Conservation (phyloP, 2,797 vertebrate species). For the Tarsius wallacei region DNA sequence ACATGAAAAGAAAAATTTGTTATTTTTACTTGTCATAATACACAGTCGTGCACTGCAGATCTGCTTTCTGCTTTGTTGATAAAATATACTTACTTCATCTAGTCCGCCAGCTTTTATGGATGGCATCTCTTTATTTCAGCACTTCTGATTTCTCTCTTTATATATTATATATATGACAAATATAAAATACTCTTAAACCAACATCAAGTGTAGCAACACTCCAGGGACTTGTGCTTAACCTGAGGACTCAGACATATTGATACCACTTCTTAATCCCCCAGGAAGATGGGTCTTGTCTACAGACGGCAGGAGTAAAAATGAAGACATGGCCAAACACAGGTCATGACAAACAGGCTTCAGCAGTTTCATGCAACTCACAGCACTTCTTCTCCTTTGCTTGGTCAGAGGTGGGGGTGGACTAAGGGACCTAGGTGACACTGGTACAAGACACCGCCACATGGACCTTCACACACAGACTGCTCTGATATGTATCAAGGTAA, state of each 20-base stretch:
- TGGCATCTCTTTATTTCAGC: neutral
- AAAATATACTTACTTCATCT: neutral
- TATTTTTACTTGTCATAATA: neutral
- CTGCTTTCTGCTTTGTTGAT: neutral
- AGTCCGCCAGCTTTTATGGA: neutral
- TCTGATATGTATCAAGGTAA: rapidly evolving
- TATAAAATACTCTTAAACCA: neutral
- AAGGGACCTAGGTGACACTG: neutral
- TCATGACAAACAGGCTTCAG: neutral
- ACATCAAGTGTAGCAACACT: neutral
- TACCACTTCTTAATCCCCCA: slow-evolving; percentile 10
- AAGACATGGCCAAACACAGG: neutral
- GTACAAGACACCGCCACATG: neutral
- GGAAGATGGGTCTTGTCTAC: neutral
- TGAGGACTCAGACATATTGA: slow-evolving; percentile 2
- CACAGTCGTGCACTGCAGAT: neutral
- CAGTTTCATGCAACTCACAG: neutral
- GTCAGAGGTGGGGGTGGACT: neutral
- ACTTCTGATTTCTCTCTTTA: neutral
- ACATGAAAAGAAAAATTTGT: neutral
- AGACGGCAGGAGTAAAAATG: neutral
- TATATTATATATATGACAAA: neutral
- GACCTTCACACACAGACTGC: no score
- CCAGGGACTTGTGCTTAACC: neutral
- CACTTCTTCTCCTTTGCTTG: neutral